Evolutionary conservation across 35 echinoderm and acorn worm species (phyloP).

Genomic region (Apostichopus californicus): DNA sequence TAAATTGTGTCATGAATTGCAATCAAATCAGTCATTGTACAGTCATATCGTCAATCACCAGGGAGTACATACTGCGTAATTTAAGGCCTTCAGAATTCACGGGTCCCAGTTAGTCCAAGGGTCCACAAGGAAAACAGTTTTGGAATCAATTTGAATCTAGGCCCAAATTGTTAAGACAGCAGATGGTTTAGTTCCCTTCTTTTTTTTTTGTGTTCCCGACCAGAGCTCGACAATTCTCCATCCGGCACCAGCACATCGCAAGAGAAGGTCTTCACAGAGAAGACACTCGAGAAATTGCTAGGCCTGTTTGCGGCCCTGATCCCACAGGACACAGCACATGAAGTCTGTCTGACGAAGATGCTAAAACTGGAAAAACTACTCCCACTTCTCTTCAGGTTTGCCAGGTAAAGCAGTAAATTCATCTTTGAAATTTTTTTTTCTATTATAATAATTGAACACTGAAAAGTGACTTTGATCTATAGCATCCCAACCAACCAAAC

Average conservation of each 20-base stretch:
- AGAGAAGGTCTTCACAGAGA: conserved; percentile 81
- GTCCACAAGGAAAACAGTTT: too few relatives aligned
- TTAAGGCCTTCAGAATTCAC: too few relatives aligned
- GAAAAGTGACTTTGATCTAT: background rate
- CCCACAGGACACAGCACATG: background rate
- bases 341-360: conserved; percentile 14
- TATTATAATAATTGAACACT: background rate
- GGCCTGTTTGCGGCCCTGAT: conserved; percentile 92
- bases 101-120: too few relatives aligned
- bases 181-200: too few relatives aligned
- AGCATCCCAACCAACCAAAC: background rate
- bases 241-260: conserved; percentile 30
- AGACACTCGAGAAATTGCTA: conserved; percentile 86
- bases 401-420: conserved; percentile 44
- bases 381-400: conserved; percentile 71
- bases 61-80: too few relatives aligned
- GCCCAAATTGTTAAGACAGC: too few relatives aligned
- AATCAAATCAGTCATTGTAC: too few relatives aligned
- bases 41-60: too few relatives aligned
- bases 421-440: background rate
- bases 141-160: too few relatives aligned
- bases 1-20: too few relatives aligned
- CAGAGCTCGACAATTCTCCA: conserved; percentile 3
- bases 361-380: conserved; percentile 68
- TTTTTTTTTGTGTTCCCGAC: background rate